Evolutionary conservation across 2,113 vertebrate species (phyloP).

Genomic region (Pungitius pungitius): DNA sequence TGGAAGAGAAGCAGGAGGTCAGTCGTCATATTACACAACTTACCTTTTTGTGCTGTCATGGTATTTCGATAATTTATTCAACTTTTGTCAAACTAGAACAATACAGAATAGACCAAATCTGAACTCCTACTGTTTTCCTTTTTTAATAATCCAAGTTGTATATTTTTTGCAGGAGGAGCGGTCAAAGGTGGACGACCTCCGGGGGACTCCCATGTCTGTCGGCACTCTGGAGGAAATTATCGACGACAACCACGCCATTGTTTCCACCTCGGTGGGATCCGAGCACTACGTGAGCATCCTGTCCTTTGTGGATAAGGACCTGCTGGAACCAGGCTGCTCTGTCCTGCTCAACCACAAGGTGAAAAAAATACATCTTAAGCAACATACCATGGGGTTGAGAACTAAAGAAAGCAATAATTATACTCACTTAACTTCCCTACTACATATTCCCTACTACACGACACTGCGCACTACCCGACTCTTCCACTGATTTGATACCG

Average conservation of each 20-base stretch:
- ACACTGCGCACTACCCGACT: neutral
- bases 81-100: neutral
- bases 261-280: conserved; percentile 96
- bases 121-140: neutral
- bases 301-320: conserved; percentile 97
- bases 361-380: too few species aligned
- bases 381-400: too few species aligned
- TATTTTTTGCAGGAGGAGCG: conserved; percentile 87
- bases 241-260: conserved; percentile 97
- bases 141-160: neutral
- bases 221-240: conserved; percentile 98
- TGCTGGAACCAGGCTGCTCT: conserved; percentile 96
- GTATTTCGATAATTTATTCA: neutral
- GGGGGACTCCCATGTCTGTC: conserved; percentile 97
- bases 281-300: conserved; percentile 98
- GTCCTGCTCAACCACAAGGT: conserved; percentile 98
- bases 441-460: neutral
- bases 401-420: neutral
- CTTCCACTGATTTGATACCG: neutral
- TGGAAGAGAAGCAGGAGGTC: conserved; percentile 99
- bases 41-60: neutral
- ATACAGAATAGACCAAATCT: neutral
- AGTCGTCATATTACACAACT: neutral
- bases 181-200: conserved; percentile 96
- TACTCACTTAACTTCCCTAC: neutral